Base-by-base conservation (phyloP, 2,797 vertebrate species). In the Scarus forsteni region DNA sequence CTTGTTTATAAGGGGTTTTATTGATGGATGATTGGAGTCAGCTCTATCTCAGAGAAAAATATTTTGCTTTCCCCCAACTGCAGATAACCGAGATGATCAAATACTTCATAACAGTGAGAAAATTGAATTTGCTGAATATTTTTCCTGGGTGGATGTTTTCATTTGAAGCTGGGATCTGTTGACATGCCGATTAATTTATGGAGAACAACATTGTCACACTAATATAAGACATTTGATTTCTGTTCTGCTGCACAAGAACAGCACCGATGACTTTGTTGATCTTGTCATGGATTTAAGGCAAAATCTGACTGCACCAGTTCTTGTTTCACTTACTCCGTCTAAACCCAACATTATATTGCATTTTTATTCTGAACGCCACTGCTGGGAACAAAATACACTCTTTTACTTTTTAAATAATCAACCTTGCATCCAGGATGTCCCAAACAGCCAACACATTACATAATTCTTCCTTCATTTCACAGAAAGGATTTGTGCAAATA, bases 91-190 rank as follows among this genome's bases (percentile, higher is more conserved):
- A 43, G 16, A 58, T 35, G 48, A 71, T 75, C 34, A 55, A 45
- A 55, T 18, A 50, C 49, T 61, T 34, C 11, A 34, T 15, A 60
- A 1, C 12, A 15, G 11, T 19, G 8, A 35, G 19, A 48, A 39
- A 52, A 54, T 44, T 53, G 48, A 66, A 44, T 36, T 40, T 57
- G 19, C 6, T 34, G 51, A 12, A 8, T 16, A 52, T 19, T 49
- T 63, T 48, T 16, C 27, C 46, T 15, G 11, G 36, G 19, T 19
- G 34, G 12, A 58, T 10, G 48, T 62, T 49, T 1, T 8, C 45
- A 57, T 84, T 81, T 80, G 72, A 80, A 76, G 58, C 10, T n/a
- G 3, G 7, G n/a, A 48, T 44, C 65, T 59, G 18, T 52, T 56
- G 53, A 53, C 19, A 35, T 48, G 36, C 63, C 50, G 39, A 63